Evolutionary conservation across 2,797 vertebrate genomes (phyloP).

Genomic region (Amblyraja radiata): DNA sequence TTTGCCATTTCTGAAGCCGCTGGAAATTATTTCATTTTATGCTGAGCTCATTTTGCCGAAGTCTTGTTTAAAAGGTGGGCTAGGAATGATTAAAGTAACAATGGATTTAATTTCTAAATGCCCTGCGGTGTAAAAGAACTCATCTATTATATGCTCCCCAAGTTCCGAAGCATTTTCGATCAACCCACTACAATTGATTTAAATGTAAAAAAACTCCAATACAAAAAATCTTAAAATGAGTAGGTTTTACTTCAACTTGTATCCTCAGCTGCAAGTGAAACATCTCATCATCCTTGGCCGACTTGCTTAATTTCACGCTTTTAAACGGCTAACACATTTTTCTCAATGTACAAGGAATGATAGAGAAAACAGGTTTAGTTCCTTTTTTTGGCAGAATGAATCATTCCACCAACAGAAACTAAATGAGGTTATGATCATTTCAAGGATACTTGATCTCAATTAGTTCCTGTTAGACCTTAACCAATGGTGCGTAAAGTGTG

Average conservation of each 20-base stretch:
- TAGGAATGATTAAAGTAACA: no score
- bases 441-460: constrained; percentile 27
- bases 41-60: not conserved
- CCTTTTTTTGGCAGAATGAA: not conserved
- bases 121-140: not conserved
- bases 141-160: not conserved
- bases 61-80: not conserved
- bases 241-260: no score
- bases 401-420: not conserved
- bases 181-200: not conserved
- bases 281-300: constrained; percentile 10
- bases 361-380: not conserved
- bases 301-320: constrained; percentile 18
- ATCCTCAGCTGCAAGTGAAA: not conserved
- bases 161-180: not conserved
- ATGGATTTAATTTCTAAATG: not conserved
- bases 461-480: not conserved
- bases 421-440: not conserved
- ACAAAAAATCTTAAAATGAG: not conserved
- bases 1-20: not conserved
- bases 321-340: not conserved
- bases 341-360: not conserved
- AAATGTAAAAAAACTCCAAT: not conserved
- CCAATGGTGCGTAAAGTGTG: not conserved
- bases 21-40: not conserved